Percentiles rank a stretch among this genome's conserved stretches.
Conservation (phyloP, 2,888 invertebrate species). For the Pachydiplax longipennis region DNA sequence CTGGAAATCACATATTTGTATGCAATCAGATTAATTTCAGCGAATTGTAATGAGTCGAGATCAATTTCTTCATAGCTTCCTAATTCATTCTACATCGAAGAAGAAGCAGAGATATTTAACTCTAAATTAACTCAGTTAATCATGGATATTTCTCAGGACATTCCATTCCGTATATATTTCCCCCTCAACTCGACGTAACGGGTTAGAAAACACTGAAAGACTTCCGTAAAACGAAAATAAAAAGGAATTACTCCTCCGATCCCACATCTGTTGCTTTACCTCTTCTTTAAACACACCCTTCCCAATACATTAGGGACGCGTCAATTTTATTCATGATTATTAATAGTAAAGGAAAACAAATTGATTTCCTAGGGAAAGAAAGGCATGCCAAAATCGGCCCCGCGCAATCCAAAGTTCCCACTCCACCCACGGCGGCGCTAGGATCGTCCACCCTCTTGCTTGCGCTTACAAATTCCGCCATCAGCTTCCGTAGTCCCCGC, state of each 20-base stretch:
- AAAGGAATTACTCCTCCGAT: not conserved
- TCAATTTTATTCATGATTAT: conserved; percentile 34
- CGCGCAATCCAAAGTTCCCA: not conserved
- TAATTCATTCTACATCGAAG: too few relatives aligned
- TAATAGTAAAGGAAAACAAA: conserved; percentile 33
- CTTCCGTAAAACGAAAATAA: not conserved
- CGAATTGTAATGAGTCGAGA: too few relatives aligned
- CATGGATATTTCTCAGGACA: too few relatives aligned
- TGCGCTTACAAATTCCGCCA: conserved; percentile 14
- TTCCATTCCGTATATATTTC: not conserved
- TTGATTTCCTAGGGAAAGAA: conserved; percentile 9
- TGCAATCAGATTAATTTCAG: too few relatives aligned
- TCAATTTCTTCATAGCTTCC: too few relatives aligned
- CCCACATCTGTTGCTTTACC: not conserved
- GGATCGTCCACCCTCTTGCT: not conserved
- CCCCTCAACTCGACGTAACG: not conserved
- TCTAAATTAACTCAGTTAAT: too few relatives aligned
- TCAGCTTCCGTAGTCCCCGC: conserved; percentile 5
- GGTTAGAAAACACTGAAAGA: not conserved
- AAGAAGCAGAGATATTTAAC: too few relatives aligned
- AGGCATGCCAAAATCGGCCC: not conserved
- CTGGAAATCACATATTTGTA: too few relatives aligned
- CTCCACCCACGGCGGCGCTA: not conserved
- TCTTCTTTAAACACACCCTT: not conserved
- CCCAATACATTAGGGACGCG: not conserved